These are phyloP conservation scores for Mesocricetus auratus DNA, from an alignment of 2,113 vertebrate species.

Conservation along the genomic window DNA sequence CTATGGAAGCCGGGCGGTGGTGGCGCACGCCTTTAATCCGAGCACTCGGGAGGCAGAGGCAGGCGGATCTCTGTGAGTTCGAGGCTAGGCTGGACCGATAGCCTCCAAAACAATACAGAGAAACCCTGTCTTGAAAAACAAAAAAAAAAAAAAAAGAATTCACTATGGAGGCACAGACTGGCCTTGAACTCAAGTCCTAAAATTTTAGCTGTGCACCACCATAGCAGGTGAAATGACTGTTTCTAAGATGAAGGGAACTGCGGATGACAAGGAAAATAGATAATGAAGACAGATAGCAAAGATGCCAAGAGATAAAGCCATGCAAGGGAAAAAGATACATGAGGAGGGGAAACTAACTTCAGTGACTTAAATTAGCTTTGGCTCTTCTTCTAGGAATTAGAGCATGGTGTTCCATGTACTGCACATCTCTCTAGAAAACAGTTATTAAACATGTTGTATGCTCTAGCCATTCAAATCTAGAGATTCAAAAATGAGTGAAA, in stretches of 20 bases:
- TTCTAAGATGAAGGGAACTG: neutral
- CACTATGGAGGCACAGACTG: neutral
- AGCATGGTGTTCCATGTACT: neutral
- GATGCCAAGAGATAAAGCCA: neutral
- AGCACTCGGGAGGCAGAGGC: too few species aligned
- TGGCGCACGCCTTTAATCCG: too few species aligned
- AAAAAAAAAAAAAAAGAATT: too few species aligned
- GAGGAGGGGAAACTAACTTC: neutral
- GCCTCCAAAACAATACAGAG: too few species aligned
- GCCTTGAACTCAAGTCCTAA: neutral
- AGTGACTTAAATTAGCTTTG: neutral
- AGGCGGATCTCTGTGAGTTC: too few species aligned
- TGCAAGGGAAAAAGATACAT: accelerated
- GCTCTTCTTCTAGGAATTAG: neutral
- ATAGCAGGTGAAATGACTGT: neutral
- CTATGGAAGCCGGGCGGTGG: too few species aligned
- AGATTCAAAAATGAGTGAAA: neutral
- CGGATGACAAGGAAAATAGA: neutral
- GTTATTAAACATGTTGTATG: neutral
- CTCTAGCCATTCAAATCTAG: neutral
- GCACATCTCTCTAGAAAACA: neutral
- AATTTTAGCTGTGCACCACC: neutral
- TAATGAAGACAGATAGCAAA: neutral
- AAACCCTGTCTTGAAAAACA: too few species aligned
- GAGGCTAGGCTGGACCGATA: too few species aligned